phyloP scores from a whole-genome alignment of 2,797 vertebrate genomes.

The Pogoniulus pusillus region DNA sequence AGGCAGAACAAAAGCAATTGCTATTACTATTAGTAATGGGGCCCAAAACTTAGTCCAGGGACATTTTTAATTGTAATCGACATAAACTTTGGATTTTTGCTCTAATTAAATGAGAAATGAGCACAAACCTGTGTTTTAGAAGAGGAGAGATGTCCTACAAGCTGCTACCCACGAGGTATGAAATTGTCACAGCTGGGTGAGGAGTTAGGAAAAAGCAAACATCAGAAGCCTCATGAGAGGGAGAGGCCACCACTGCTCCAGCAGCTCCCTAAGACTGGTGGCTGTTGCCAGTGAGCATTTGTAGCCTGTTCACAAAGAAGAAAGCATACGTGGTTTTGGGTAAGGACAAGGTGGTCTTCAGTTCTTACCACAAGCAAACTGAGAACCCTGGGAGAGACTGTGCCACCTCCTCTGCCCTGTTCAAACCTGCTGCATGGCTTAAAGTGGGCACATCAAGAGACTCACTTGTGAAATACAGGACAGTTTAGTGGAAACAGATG shows the following conservation, averaged over 20 bases:
- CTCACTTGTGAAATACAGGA: not conserved
- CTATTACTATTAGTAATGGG: not conserved
- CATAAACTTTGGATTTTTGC: not conserved
- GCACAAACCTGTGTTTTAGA: not conserved
- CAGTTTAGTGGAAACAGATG: not conserved
- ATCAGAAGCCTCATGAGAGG: not conserved
- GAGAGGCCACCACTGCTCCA: not conserved
- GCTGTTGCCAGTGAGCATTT: not conserved
- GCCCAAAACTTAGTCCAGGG: not conserved
- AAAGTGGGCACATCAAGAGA: accelerated
- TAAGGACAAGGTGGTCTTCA: not conserved
- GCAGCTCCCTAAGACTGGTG: not conserved
- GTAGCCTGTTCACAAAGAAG: not conserved
- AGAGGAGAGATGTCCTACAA: not conserved
- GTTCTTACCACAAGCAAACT: not conserved
- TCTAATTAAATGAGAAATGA: not conserved
- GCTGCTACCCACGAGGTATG: not conserved
- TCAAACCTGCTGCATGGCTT: not conserved
- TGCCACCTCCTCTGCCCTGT: not conserved
- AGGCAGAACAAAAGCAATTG: not conserved
- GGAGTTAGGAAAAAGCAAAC: not conserved
- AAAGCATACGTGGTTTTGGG: not conserved
- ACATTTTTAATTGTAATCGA: not conserved
- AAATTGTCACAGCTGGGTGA: not conserved
- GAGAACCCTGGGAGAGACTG: not conserved